phyloP scores from a whole-genome alignment of 1,140 invertebrate species.

The Chlorops oryzae region DNA sequence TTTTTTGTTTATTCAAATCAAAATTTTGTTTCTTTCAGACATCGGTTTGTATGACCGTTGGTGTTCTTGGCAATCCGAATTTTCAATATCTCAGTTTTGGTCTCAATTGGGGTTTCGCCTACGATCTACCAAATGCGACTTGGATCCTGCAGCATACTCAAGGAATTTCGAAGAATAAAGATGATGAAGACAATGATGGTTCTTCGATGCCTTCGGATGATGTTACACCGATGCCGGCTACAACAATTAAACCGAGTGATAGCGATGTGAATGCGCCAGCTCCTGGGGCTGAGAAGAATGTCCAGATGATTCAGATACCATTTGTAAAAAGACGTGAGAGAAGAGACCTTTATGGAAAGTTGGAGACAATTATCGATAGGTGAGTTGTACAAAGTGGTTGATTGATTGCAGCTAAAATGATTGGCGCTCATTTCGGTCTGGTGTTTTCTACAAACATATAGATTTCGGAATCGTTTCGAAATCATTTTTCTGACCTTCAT shows the following conservation, averaged over 20 bases:
- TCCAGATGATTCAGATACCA: slow-evolving; percentile 38
- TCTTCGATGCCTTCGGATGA: background rate
- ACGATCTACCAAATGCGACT: slow-evolving; percentile 65
- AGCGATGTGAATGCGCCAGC: background rate
- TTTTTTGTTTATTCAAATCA: background rate
- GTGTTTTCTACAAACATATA: no score
- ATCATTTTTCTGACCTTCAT: no score
- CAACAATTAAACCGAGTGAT: background rate
- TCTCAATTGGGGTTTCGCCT: slow-evolving; percentile 68
- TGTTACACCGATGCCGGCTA: background rate
- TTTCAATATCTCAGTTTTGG: slow-evolving; percentile 39
- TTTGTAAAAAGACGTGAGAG: slow-evolving; percentile 59
- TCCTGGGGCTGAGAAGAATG: slow-evolving; percentile 15
- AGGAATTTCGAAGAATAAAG: slow-evolving; percentile 19
- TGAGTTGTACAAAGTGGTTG: no score
- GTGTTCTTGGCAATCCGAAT: slow-evolving; percentile 43
- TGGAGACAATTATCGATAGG: slow-evolving; percentile 65
- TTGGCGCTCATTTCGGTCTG: no score
- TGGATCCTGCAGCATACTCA: slow-evolving; percentile 53
- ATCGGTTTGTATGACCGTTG: slow-evolving; percentile 40
- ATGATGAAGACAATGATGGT: background rate
- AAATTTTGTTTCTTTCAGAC: slow-evolving; percentile 18
- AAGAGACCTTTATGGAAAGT: slow-evolving; percentile 61
- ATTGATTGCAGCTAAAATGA: no score
- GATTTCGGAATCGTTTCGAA: no score